phyloP scores from a whole-genome alignment of 1,140 invertebrate species.

The Diorhabda sublineata region DNA sequence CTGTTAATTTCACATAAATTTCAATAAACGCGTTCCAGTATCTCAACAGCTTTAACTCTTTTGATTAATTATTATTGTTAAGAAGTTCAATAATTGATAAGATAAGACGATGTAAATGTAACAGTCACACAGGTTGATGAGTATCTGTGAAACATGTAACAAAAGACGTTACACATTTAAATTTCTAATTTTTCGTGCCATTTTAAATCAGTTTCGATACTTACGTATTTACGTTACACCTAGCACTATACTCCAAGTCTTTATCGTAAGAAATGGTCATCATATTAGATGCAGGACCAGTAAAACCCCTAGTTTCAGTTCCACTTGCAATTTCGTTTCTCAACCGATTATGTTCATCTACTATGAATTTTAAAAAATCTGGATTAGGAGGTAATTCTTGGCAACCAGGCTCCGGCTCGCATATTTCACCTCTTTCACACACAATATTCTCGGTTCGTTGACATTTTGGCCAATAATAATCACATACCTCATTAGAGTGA shows the following conservation, averaged over 20 bases:
- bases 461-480: conserved; percentile 3
- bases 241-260: conserved; percentile 14
- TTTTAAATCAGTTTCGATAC: background rate
- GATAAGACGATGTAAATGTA: too few relatives aligned
- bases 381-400: background rate
- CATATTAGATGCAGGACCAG: conserved; percentile 17
- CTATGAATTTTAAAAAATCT: background rate
- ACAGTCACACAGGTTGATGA: too few relatives aligned
- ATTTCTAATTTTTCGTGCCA: too few relatives aligned
- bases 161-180: too few relatives aligned
- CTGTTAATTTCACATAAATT: too few relatives aligned
- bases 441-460: background rate
- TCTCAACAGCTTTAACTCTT: too few relatives aligned
- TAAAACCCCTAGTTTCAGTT: conserved; percentile 5
- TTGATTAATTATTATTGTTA: too few relatives aligned
- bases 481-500: background rate
- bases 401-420: background rate
- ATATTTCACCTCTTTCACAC: background rate
- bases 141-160: too few relatives aligned
- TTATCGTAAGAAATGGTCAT: conserved; percentile 17
- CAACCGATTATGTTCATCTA: conserved; percentile 5
- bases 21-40: too few relatives aligned
- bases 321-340: conserved; percentile 7
- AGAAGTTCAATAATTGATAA: too few relatives aligned
- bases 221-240: conserved; percentile 10